Conservation (phyloP, 2,797 vertebrate genomes). For the Sebastes vulpes region DNA sequence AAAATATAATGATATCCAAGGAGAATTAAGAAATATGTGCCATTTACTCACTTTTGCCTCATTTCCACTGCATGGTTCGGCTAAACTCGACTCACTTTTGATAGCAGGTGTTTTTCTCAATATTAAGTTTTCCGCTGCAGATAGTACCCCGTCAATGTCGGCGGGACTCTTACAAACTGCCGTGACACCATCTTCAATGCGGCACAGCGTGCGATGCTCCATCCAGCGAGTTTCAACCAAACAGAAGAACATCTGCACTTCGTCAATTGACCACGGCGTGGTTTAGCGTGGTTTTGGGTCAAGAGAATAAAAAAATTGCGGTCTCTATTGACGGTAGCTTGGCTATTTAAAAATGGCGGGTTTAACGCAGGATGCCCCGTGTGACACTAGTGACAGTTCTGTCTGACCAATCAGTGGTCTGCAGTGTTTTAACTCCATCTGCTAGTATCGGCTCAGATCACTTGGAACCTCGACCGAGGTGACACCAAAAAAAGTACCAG, state of each 20-base stretch:
- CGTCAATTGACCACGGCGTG: not conserved
- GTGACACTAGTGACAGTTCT: not conserved
- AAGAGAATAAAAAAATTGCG: not conserved
- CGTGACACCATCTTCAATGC: not conserved
- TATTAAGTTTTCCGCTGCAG: not conserved
- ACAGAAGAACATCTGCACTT: not conserved
- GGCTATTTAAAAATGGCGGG: too few relatives aligned
- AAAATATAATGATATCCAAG: not conserved
- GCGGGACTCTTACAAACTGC: not conserved
- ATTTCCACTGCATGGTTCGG: not conserved
- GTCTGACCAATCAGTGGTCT: not conserved
- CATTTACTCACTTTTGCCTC: not conserved
- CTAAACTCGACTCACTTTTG: not conserved
- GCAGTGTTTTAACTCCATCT: not conserved
- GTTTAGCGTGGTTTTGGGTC: not conserved
- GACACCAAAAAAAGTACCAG: not conserved
- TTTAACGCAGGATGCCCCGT: not conserved
- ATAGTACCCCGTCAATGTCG: not conserved
- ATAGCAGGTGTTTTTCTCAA: too few relatives aligned
- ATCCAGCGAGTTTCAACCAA: not conserved
- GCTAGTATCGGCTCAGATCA: too few relatives aligned
- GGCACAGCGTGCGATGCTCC: too few relatives aligned
- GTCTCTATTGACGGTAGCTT: not conserved
- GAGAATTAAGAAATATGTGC: not conserved
- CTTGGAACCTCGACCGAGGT: not conserved